Evolutionary conservation across 2,888 invertebrate genomes (phyloP).

Genomic region (Lissonota sp.): DNA sequence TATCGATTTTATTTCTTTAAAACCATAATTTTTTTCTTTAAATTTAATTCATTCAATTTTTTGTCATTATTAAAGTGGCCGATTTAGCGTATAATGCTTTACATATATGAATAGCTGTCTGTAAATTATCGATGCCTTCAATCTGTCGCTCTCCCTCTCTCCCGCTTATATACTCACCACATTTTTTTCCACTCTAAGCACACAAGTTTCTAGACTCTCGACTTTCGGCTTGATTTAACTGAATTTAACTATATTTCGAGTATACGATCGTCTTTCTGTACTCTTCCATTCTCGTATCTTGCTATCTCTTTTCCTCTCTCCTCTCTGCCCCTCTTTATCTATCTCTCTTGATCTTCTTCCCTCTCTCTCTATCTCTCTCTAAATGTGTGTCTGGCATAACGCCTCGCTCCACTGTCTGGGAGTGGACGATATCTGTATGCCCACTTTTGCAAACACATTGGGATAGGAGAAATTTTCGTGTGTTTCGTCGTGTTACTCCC

Average conservation of each 20-base stretch:
- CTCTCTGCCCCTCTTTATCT: not conserved
- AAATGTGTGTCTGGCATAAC: not conserved
- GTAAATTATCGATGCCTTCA: conserved; percentile 55
- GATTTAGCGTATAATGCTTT: too few relatives aligned
- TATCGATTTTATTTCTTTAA: too few relatives aligned
- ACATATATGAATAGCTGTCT: not conserved
- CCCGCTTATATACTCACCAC: too few relatives aligned
- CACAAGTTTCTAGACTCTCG: not conserved
- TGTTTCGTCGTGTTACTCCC: conserved; percentile 9
- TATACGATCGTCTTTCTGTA: conserved; percentile 34
- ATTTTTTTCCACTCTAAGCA: too few relatives aligned
- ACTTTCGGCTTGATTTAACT: conserved; percentile 51
- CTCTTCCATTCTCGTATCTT: too few relatives aligned
- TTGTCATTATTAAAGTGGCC: too few relatives aligned
- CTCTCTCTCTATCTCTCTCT: conserved; percentile 35
- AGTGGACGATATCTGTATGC: too few relatives aligned
- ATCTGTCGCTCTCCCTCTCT: not conserved
- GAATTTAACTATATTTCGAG: conserved; percentile 65
- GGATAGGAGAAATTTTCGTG: not conserved
- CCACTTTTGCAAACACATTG: too few relatives aligned
- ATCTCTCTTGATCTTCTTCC: not conserved
- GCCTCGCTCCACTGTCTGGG: not conserved
- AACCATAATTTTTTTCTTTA: too few relatives aligned
- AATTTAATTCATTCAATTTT: too few relatives aligned
- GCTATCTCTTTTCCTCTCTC: too few relatives aligned